phyloP scores from a whole-genome alignment of 2,797 vertebrate species.

The Lophotriccus pileatus region DNA sequence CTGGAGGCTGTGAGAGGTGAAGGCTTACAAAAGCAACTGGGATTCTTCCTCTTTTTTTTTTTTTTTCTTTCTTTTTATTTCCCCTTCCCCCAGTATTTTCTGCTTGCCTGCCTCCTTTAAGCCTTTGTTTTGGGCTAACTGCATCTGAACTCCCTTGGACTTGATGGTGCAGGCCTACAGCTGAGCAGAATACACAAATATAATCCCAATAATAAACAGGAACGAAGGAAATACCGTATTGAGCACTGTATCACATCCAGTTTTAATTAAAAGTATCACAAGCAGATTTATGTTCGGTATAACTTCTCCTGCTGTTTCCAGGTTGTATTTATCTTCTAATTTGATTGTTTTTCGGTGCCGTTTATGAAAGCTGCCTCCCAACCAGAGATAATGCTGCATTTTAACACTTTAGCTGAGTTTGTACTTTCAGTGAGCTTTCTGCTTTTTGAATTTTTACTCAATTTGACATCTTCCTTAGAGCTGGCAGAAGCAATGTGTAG shows the following conservation, averaged over 20 bases:
- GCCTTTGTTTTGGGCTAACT: slow-evolving; percentile 3
- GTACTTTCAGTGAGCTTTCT: slow-evolving; percentile 24
- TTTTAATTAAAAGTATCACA: slow-evolving; percentile 66
- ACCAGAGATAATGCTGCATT: neutral
- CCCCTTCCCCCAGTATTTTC: neutral
- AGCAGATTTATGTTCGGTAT: slow-evolving; percentile 51
- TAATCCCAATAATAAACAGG: neutral
- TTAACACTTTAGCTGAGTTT: slow-evolving; percentile 23
- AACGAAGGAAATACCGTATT: slow-evolving; percentile 3
- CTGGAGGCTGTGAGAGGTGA: neutral
- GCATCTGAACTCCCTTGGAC: neutral
- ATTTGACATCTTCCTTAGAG: slow-evolving; percentile 38
- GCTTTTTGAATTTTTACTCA: slow-evolving; percentile 30
- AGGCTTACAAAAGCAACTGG: neutral
- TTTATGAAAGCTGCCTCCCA: slow-evolving; percentile 30
- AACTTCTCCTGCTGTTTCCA: slow-evolving; percentile 60
- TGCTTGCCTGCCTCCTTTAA: neutral
- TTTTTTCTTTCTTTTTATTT: neutral
- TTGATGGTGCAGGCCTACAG: neutral
- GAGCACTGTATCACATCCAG: slow-evolving; percentile 28
- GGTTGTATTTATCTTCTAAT: slow-evolving; percentile 55
- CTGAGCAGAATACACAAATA: neutral
- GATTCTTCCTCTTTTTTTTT: neutral
- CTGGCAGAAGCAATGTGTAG: neutral
- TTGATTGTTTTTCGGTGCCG: neutral